Percentiles rank a stretch among this genome's conserved stretches.
phyloP scores from a whole-genome alignment of 2,113 vertebrate genomes.

The Sinocyclocheilus anophthalmus region DNA sequence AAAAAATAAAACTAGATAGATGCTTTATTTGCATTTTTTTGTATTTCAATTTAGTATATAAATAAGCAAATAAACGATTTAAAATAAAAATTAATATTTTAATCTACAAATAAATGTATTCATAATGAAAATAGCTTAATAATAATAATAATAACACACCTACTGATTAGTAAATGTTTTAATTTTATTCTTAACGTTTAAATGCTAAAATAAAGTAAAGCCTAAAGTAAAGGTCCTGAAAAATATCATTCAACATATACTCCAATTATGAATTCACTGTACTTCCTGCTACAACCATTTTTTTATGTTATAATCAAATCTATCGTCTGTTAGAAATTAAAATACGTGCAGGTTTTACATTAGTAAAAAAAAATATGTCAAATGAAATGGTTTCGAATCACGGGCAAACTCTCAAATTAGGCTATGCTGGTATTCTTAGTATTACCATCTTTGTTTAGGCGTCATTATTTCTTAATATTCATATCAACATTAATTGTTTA shows the following conservation, averaged over 20 bases:
- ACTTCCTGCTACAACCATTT: not conserved
- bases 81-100: not conserved
- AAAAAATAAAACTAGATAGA: not conserved
- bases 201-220: not conserved
- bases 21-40: not conserved
- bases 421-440: not conserved
- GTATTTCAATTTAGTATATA: not conserved
- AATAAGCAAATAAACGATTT: not conserved
- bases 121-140: not conserved
- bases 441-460: not conserved
- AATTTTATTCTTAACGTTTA: not conserved
- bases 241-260: not conserved
- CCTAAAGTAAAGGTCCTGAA: not conserved
- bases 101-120: not conserved
- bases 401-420: not conserved
- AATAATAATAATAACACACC: not conserved
- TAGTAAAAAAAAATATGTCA: not conserved
- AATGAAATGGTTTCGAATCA: not conserved
- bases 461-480: not conserved
- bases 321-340: not conserved
- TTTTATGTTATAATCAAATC: not conserved
- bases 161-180: not conserved
- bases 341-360: not conserved
- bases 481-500: not conserved
- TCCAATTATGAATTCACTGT: not conserved